Evolutionary conservation across 2,888 invertebrate species (phyloP), one percentile per base, ranked within the genome.

Genomic region (Atrina japonica): DNA sequence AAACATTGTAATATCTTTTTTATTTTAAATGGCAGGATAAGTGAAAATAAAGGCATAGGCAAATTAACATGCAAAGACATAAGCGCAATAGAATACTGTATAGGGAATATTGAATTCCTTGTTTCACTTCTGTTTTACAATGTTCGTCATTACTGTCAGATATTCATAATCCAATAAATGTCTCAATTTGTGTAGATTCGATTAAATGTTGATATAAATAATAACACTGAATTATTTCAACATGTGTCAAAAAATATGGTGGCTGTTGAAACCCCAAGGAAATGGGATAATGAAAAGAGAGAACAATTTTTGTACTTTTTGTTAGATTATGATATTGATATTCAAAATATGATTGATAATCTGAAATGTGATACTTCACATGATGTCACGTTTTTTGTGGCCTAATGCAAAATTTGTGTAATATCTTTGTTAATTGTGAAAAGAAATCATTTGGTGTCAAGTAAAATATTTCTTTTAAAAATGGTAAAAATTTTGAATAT

Each of bases 391-490:
- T 40, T 41, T 41, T 41, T 58, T 23, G 25, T 41, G 16, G 23
- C 23, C 18, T 58, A 9, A 43, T 41, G 11, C 3, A 58, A 21
- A 25, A 23, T 14, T 18, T 58, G 18, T 40, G 58, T 21, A 40
- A 43, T 23, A 58, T 58, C 23, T 41, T 58, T 41, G 23, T 58
- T 18, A 41, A 41, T 21, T 43, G 58, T 58, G 58, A 40, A 23
- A 58, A 58, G 21, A 40, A 58, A 41, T 23, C 21, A 58, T 43
- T 40, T 41, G 58, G 58, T 52, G 52, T 52, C 16, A 52, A 52
- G n/a, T n/a, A n/a, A 52, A n/a, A 21, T 21, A n/a, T 52, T 11
- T 25, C 27, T 23, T 21, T 16, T 9, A 5, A 21, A 52, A 52
- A 23, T 11, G 6, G 21, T 21, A 52, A 52, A 21, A 52, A 52